Conservation (phyloP, 1,140 invertebrate genomes). For the Odontomachus brunneus region DNA sequence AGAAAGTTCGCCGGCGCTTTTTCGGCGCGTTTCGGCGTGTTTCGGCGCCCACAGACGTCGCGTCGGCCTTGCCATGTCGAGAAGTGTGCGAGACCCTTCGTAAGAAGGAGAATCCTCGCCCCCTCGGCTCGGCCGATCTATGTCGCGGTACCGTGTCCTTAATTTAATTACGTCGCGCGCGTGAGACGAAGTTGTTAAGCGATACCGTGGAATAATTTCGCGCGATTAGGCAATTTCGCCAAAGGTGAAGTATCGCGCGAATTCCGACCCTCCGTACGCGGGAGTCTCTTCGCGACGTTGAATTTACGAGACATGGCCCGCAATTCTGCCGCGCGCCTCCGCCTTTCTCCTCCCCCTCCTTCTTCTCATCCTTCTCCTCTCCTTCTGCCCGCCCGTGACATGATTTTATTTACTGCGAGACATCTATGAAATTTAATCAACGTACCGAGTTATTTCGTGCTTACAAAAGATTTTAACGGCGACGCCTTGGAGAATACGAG, state of each 20-base stretch:
- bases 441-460: slow-evolving; percentile 36
- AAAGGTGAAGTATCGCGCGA: slow-evolving; percentile 27
- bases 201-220: slow-evolving; percentile 21
- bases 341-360: not conserved
- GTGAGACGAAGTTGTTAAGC: slow-evolving; percentile 7
- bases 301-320: slow-evolving; percentile 60
- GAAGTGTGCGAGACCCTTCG: not conserved
- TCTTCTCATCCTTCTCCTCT: not conserved
- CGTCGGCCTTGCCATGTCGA: not conserved
- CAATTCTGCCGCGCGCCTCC: slow-evolving; percentile 19
- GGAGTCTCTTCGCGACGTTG: slow-evolving; percentile 38
- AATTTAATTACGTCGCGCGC: not conserved
- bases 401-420: slow-evolving; percentile 41
- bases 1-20: slow-evolving; percentile 19
- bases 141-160: not conserved
- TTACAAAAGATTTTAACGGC: slow-evolving; percentile 47
- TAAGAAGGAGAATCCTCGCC: not conserved
- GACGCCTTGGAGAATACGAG: slow-evolving; percentile 3
- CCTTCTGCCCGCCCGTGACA: not conserved
- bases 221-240: slow-evolving; percentile 35
- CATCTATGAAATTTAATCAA: slow-evolving; percentile 55
- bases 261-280: not conserved
- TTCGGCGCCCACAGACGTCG: not conserved
- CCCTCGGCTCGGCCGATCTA: too few species aligned
- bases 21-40: slow-evolving; percentile 4